Conservation (phyloP, 2,113 vertebrate species). For the Picathartes gymnocephalus region DNA sequence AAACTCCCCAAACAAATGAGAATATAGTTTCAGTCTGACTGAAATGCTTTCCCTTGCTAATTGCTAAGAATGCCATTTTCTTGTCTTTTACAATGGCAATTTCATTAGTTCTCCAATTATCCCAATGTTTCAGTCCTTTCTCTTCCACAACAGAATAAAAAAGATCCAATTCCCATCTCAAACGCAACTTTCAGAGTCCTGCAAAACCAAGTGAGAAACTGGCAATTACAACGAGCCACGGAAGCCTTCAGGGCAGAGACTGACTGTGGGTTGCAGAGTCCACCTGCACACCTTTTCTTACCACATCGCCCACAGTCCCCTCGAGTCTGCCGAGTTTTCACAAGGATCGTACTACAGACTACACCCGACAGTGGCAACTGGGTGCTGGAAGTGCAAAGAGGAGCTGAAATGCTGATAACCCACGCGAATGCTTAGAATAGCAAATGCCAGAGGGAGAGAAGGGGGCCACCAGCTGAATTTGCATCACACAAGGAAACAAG, state of each 20-base stretch:
- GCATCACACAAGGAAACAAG: background rate
- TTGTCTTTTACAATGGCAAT: background rate
- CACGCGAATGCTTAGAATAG: background rate
- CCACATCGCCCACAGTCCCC: background rate
- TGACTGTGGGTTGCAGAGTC: background rate
- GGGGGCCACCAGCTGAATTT: slow-evolving; percentile 1
- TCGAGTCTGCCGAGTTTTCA: background rate
- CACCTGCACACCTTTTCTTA: background rate
- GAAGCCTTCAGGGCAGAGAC: background rate
- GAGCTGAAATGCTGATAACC: slow-evolving; percentile 31
- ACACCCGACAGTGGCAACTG: background rate
- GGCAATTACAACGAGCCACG: background rate
- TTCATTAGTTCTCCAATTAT: background rate
- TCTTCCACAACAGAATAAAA: background rate
- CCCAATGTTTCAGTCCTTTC: background rate
- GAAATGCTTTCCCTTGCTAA: slow-evolving; percentile 11
- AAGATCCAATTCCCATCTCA: background rate
- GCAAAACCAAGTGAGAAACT: background rate
- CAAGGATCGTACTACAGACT: background rate
- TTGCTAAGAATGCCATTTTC: background rate
- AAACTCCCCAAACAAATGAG: background rate
- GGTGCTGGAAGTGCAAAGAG: background rate
- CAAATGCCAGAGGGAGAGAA: slow-evolving; percentile 2
- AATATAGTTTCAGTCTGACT: background rate
- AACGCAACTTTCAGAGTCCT: background rate